Evolutionary conservation across 2,797 vertebrate genomes (phyloP).

Genomic region (Anomalospiza imberbis): DNA sequence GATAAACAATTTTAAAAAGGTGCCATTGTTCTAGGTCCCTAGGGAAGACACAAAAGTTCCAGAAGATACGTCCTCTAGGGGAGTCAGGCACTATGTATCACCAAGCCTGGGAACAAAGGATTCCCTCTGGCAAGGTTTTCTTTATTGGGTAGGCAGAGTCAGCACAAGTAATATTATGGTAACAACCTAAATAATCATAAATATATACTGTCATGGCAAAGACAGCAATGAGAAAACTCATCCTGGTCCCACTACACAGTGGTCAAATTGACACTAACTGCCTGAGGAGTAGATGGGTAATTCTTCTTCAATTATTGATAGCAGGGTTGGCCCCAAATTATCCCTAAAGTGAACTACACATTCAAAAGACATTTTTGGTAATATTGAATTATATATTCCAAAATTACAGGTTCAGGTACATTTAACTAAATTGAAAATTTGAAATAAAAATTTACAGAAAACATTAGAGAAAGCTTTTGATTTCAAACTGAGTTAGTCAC

Average conservation of each 20-base stretch:
- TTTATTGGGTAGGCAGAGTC: background rate
- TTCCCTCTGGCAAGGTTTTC: background rate
- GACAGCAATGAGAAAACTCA: background rate
- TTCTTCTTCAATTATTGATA: background rate
- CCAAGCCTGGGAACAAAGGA: background rate
- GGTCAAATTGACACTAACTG: background rate
- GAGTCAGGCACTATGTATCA: background rate
- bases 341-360: background rate
- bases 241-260: background rate
- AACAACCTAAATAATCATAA: background rate
- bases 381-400: background rate
- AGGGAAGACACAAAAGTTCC: background rate
- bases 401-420: background rate
- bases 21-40: background rate
- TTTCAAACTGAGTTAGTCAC: background rate
- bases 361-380: background rate
- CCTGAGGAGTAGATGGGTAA: background rate
- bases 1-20: background rate
- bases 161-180: background rate
- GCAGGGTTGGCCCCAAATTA: background rate
- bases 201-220: background rate
- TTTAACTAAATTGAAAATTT: background rate
- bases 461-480: background rate
- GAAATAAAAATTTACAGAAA: background rate
- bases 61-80: background rate